Base-by-base conservation (phyloP, 1,140 invertebrate species). In the Micrasema longulum region DNA sequence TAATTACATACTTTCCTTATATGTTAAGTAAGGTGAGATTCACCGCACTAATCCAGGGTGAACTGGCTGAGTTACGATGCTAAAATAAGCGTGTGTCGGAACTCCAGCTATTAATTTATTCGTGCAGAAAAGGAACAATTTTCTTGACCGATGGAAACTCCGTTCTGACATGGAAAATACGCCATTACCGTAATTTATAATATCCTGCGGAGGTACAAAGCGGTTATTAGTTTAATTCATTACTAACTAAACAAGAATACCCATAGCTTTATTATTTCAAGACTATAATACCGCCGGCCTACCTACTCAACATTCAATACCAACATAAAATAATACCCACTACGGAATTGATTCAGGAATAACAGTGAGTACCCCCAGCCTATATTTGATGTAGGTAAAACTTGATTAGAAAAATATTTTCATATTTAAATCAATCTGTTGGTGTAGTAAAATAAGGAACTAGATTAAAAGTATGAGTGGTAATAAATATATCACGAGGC, bases 401-500 rank as follows among this genome's bases (percentile, higher is more conserved):
- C 4, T 45, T 11, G 2, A 45, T n/a, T n/a, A 45, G 3, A n/a
- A 45, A 45, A 45, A 12, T 16, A 45, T 45, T 12, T 45, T 45
- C 2, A 45, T n/a, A 12, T 16, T 16, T 11, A 47, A 47, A 47
- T 47, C 11, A 1, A 47, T 47, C n/a, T 47, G 14, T 47, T 1
- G n/a, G 7, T 16, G 5, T 9, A 43, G 16, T n/a, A n/a, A n/a
- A n/a, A n/a, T n/a, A n/a, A n/a, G n/a, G n/a, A 41, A 47, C 1
- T 47, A 47, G 26, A 31, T 31, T 31, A 31, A 2, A 7, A 31
- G 26, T 31, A 31, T 2, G 26, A 7, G 26, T 7, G 26, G 55
- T 22, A 38, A 60, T 60, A 60, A 38, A 60, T 60, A 60, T 38
- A 60, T 60, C 55, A 60, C n/a, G 35, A 16, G 22, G 55, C 35